Conservation (phyloP, 2,113 vertebrate species). For the Thomomys bottae region DNA sequence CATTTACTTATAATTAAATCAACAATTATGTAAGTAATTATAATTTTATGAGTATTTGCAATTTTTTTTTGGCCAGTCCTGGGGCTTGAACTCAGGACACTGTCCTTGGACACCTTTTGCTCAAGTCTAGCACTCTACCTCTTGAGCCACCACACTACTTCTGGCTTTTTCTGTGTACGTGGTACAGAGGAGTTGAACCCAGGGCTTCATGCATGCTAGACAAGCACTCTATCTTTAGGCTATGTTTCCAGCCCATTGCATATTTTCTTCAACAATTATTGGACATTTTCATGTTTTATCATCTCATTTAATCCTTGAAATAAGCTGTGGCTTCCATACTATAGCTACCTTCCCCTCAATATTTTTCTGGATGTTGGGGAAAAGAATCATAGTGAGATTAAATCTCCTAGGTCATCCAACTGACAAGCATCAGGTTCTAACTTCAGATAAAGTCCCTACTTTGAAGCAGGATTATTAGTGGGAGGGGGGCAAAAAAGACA, state of each 20-base stretch:
- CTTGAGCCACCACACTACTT: too few species aligned
- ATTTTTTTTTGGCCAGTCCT: too few species aligned
- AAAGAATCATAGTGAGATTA: conserved; percentile 46
- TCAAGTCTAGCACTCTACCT: too few species aligned
- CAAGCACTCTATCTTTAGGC: too few species aligned
- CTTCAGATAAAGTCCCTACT: neutral
- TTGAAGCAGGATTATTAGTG: neutral
- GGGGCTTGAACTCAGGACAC: too few species aligned
- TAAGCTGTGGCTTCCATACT: neutral
- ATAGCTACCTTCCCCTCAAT: neutral
- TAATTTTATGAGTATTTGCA: conserved; percentile 66
- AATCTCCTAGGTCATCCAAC: conserved; percentile 5
- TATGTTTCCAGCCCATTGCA: too few species aligned
- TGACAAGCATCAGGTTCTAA: conserved; percentile 42
- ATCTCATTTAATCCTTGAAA: conserved; percentile 52
- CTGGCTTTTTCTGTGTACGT: too few species aligned
- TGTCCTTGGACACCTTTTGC: too few species aligned
- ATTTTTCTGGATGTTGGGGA: neutral
- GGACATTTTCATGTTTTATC: conserved; percentile 43
- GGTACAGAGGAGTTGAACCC: too few species aligned
- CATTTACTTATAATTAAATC: conserved; percentile 62
- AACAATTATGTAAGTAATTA: conserved; percentile 66
- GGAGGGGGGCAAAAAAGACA: neutral
- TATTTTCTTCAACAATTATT: conserved; percentile 59
- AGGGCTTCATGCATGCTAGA: too few species aligned